Evolutionary conservation across 2,113 vertebrate genomes (phyloP), one percentile per base, ranked within the genome.

Genomic region (Castor canadensis): DNA sequence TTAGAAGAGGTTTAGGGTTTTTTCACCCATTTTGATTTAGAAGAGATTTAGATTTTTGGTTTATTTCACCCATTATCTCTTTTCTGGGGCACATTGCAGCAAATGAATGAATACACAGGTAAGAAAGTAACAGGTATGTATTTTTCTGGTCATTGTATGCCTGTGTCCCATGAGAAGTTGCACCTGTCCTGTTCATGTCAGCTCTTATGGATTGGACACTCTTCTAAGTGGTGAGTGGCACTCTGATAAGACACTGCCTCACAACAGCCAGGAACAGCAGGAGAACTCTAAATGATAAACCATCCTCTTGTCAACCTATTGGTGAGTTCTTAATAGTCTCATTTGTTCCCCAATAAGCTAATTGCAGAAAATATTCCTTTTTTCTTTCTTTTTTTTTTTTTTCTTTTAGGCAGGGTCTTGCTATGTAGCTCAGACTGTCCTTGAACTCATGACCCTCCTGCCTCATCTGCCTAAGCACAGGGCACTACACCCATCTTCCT

Each of bases 291-390:
- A 49, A 69, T 75, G 56, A 35, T 43, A 84, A 66, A 30, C n/a
- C 35, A 67, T 52, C 9, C 24, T 30, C 82, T 16, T 75, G 43
- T 87, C 22, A 40, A 17, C 26, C 6, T 76, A 52, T 28, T 32
- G 16, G 43, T 60, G 16, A 17, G 24, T 54, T 76, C 62, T 76
- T 43, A 30, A 35, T 52, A 54, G 47, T 56, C 54, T 76, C 26
- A 15, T 47, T 95, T 43, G 19, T 43, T 81, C 73, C 58, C 54
- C 60, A 35, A 66, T 62, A 89, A 95, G 86, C 86, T 75, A 82
- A 84, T 82, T 66, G 72, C 62, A 82, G 56, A 85, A 83, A 79
- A 64, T 56, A 83, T 87, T 91, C 69, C 67, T 85, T 87, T 54
- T 92, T n/a, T 60, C 40, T 75, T 85, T 95, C 7, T 15, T 15